Evolutionary conservation across 2,888 invertebrate species (phyloP).

Genomic region (Lasioglossum oenotherae): DNA sequence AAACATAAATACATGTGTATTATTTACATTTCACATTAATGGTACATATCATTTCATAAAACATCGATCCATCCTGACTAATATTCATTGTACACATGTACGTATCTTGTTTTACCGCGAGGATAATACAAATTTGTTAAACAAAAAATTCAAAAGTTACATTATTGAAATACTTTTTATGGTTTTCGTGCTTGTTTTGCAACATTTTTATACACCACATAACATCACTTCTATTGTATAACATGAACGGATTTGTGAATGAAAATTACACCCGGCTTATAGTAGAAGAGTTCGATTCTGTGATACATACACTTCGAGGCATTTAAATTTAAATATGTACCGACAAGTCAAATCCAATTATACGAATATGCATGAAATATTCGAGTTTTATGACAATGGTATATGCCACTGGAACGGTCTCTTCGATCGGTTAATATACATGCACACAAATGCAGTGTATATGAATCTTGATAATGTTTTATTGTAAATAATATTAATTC

Average conservation of each 20-base stretch:
- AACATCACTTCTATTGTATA: constrained; percentile 51
- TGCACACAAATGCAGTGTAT: constrained; percentile 4
- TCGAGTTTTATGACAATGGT: constrained; percentile 16
- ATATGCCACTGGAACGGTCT: constrained; percentile 23
- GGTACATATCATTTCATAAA: not conserved
- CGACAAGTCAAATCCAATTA: constrained; percentile 43
- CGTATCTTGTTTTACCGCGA: not conserved
- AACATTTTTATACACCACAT: constrained; percentile 41
- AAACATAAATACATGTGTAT: not conserved
- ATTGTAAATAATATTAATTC: constrained; percentile 1
- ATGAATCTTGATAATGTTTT: constrained; percentile 5
- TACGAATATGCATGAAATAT: constrained; percentile 25
- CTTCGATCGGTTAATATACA: constrained; percentile 38
- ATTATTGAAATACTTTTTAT: constrained; percentile 41
- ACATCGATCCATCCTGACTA: not conserved
- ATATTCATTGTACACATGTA: not conserved
- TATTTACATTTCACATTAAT: not conserved
- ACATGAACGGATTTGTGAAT: constrained; percentile 68
- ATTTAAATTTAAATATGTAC: constrained; percentile 29
- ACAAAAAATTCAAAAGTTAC: not conserved
- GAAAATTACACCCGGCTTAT: constrained; percentile 67
- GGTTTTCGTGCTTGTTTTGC: constrained; percentile 17
- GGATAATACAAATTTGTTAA: not conserved
- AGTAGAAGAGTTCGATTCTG: constrained; percentile 43
- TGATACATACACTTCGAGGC: constrained; percentile 14